Evolutionary conservation across 2,113 vertebrate genomes (phyloP).

Genomic region (Mionectes macconnelli): DNA sequence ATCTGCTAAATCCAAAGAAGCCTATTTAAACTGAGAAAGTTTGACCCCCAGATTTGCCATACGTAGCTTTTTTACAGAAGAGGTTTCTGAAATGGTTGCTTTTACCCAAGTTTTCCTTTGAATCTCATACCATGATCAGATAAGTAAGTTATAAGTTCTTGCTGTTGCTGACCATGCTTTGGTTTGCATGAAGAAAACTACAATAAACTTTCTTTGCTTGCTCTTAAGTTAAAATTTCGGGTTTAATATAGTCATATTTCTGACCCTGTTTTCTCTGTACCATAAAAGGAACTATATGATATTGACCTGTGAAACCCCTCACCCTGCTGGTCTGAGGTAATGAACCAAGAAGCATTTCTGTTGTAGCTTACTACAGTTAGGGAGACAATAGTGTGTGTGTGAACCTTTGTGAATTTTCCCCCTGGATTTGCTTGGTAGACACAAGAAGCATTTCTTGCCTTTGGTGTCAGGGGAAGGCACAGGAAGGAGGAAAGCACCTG

Average conservation of each 20-base stretch:
- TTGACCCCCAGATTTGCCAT: background rate
- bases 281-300: background rate
- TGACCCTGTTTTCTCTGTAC: background rate
- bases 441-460: background rate
- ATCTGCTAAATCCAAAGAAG: slow-evolving; percentile 22
- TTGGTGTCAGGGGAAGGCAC: background rate
- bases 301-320: background rate
- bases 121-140: background rate
- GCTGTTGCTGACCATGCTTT: background rate
- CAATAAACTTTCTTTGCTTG: slow-evolving; percentile 51
- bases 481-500: background rate
- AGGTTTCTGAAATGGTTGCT: background rate
- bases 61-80: background rate
- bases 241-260: background rate
- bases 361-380: background rate
- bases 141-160: background rate
- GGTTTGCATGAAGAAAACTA: background rate
- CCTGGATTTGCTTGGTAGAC: background rate
- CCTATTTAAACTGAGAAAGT: background rate
- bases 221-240: background rate
- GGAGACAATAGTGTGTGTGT: background rate
- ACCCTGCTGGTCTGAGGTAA: background rate
- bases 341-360: background rate
- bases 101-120: background rate
- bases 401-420: background rate